Evolutionary conservation across 2,797 vertebrate genomes (phyloP), one percentile per base, ranked within the genome.

Genomic region (Chaetodon trifasciatus): DNA sequence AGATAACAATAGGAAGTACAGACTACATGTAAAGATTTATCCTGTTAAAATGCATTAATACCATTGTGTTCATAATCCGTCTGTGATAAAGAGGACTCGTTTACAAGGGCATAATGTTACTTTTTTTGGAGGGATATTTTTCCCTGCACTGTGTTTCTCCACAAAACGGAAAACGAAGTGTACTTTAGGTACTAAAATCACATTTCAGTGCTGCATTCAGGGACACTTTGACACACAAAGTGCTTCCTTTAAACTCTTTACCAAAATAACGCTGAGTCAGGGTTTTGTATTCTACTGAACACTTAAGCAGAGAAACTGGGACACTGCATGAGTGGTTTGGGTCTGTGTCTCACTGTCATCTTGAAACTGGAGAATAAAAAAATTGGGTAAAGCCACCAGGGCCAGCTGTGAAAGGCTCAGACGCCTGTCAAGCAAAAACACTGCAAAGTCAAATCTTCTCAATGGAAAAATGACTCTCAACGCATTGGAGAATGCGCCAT

Each of bases 391-490:
- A 63, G 8, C 42, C 42, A 44, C 42, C 8, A 13, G 9, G 13
- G 42, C 13, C 1, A 1, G 42, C 42, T 44, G 42, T 44, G 42
- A 44, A 13, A 44, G 42, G 42, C 42, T 13, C 8, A 44, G 42
- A 44, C 42, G 28, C 28, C 28, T 32, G 28, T 32, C 47, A 53
- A 47, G 6, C 17, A 21, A 35, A 47, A 42, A 58, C 8, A 8
- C 0, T 17, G 15, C 42, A 49, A n/a, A 39, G 57, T 62, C 16
- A 72, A 62, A 72, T 62, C 10, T 72, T n/a, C 16, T 60, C 44
- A 47, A 3, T 16, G 55, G 28, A 58, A 9, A 71, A 39, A 61
- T 19, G 1, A 49, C 37, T 13, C 13, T 49, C 56, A 40, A 42
- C 17, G 32, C 9, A 21, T 47, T 17, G 23, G 19, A 37, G 15